Conservation (phyloP, 2,888 invertebrate genomes). For the Papilio protenor region DNA sequence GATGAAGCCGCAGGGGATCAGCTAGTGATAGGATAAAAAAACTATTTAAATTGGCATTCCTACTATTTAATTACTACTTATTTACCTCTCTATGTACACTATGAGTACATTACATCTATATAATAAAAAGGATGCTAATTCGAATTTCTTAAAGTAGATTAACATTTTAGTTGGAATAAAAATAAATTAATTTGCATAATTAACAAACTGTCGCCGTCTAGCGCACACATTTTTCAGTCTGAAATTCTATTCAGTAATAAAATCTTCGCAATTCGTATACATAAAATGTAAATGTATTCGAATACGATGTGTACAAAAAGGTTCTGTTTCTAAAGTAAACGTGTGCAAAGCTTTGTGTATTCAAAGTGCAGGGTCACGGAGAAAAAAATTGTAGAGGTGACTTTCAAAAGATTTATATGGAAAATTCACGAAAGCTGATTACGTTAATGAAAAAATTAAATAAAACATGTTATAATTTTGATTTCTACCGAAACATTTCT, state of each 20-base stretch:
- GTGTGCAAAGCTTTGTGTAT: background rate
- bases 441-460: no score
- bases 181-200: constrained; percentile 4
- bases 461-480: no score
- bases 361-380: background rate
- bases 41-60: no score
- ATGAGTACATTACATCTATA: no score
- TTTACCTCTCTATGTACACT: no score
- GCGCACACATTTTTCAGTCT: background rate
- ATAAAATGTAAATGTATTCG: constrained; percentile 27
- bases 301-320: background rate
- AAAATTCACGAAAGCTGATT: background rate
- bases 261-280: background rate
- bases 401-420: background rate
- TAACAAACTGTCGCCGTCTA: background rate
- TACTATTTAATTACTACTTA: no score
- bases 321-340: constrained; percentile 5
- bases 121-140: no score
- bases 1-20: no score
- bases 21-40: no score
- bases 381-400: background rate
- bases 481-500: no score
- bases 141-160: no score
- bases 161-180: background rate
- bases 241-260: background rate